Base-by-base conservation (phyloP, 2,113 vertebrate species). In the Nipponia nippon region DNA sequence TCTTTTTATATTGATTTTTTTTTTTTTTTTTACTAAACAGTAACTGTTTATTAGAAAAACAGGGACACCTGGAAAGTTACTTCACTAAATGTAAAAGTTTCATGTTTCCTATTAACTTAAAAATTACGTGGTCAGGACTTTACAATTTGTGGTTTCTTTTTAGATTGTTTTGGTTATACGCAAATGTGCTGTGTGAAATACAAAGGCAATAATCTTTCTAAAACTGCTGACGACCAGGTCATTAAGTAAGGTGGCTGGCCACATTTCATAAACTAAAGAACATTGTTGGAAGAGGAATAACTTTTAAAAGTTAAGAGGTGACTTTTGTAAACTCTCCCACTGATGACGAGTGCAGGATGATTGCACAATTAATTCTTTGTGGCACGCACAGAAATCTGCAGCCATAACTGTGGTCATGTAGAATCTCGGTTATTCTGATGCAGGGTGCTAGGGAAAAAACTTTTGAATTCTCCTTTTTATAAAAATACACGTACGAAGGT, bases 351-450 rank as follows among this genome's bases (percentile, higher is more conserved):
- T 12, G 67, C 42, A 80, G 85, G 94, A 97, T 78, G 96, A 92
- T 86, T 94, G 92, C 94, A 97, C 95, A 97, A 97, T 96, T 96
- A 96, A 95, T 96, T 94, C 95, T 94, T 96, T 97, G 95, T 95
- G 89, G 90, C 89, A 93, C 2, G 0, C 76, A 87, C 23, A 91
- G 91, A 83, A 95, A 89, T 88, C 85, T 86, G 84, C 82, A 91
- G 95, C 70, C 70, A 0, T 92, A 92, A 89, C 52, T 65, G 47
- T 27, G 77, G 70, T 67, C 1, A 0, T 69, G 82, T 52, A 94
- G 90, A 91, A 92, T 93, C 95, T 82, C 83, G 91, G 75, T 49
- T 80, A 80, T 80, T 94, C 82, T 93, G 89, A 95, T 91, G 81
- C 78, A 80, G 89, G 63, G 62, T 58, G 62, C 93, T 49, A 66